These are phyloP conservation scores for Uromys caudimaculatus DNA, from an alignment of 2,797 vertebrate genomes.

Conservation along the genomic window DNA sequence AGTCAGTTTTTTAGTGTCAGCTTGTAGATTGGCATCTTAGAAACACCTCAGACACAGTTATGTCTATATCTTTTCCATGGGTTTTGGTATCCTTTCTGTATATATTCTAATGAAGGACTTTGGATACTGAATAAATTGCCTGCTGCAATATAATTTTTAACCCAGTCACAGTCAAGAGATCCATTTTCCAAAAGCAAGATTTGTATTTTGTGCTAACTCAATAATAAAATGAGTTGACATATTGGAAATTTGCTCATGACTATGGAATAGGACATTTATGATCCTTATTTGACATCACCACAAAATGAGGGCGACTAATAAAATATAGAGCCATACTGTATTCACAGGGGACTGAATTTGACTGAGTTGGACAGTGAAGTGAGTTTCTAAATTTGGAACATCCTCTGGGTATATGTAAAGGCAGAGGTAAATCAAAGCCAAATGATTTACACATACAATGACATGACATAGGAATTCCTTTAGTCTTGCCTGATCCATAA, in stretches of 20 bases:
- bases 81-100: background rate
- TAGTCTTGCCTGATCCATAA: background rate
- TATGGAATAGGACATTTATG: background rate
- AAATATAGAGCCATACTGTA: background rate
- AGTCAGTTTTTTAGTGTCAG: background rate
- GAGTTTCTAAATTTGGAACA: background rate
- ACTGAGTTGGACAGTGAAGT: background rate
- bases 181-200: background rate
- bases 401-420: background rate
- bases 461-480: background rate
- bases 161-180: background rate
- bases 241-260: background rate
- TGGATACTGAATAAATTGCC: background rate
- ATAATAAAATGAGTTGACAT: background rate
- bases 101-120: background rate
- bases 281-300: background rate
- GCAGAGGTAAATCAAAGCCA: conserved; percentile 19
- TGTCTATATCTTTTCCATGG: background rate
- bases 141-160: background rate
- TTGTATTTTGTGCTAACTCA: background rate
- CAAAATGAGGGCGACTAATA: background rate
- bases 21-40: background rate
- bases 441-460: background rate
- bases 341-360: background rate
- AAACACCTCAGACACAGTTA: background rate